phyloP scores from a whole-genome alignment of 2,888 invertebrate species.

The Eugnorisma glareosa region DNA sequence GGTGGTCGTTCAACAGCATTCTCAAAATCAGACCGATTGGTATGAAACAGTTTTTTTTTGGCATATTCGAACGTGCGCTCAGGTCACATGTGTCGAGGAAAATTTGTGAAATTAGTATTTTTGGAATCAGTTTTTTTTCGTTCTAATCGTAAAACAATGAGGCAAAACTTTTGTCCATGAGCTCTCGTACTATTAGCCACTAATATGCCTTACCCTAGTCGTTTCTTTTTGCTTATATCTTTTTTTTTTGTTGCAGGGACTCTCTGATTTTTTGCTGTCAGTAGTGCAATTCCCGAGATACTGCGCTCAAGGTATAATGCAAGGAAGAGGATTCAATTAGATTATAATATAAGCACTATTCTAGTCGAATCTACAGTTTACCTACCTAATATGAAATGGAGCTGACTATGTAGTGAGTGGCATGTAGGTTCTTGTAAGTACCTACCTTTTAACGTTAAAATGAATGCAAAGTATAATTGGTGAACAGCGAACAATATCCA shows the following conservation, averaged over 20 bases:
- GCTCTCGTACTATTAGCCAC: neutral
- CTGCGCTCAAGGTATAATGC: conserved; percentile 93
- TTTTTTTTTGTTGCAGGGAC: conserved; percentile 88
- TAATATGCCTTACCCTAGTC: neutral
- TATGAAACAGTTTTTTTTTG: too few relatives aligned
- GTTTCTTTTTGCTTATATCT: neutral
- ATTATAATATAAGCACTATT: conserved; percentile 44
- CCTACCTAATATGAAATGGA: conserved; percentile 18
- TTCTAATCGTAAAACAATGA: neutral
- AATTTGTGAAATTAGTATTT: too few relatives aligned
- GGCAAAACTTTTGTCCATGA: neutral
- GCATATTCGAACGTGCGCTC: too few relatives aligned
- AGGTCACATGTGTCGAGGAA: too few relatives aligned
- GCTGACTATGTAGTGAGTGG: neutral
- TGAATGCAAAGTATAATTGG: neutral
- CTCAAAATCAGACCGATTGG: too few relatives aligned
- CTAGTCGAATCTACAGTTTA: conserved; percentile 61
- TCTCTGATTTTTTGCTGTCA: conserved; percentile 92
- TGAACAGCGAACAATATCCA: neutral
- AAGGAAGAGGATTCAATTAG: conserved; percentile 88
- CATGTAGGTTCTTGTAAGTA: neutral
- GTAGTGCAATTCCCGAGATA: conserved; percentile 93
- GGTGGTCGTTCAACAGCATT: too few relatives aligned
- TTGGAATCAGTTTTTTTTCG: too few relatives aligned
- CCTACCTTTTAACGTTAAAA: neutral